A percentile compares a stretch with the other conserved stretches of the same genome.
These are phyloP conservation scores for Stegodyphus mimosarum DNA, from an alignment of 1,140 invertebrate species.

Conservation along the genomic window DNA sequence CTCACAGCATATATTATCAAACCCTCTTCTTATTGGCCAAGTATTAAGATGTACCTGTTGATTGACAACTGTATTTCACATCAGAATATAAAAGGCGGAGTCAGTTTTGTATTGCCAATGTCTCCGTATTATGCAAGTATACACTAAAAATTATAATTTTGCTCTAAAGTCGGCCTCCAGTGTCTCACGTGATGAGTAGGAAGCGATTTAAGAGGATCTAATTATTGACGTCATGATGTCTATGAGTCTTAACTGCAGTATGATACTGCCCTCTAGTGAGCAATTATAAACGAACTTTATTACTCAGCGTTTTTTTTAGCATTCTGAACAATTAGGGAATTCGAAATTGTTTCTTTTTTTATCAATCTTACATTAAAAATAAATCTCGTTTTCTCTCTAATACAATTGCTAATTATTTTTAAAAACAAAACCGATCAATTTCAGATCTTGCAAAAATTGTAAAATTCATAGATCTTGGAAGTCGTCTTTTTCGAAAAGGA, in stretches of 20 bases:
- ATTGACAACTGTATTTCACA: slow-evolving; percentile 5
- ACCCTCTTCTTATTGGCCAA: slow-evolving; percentile 3
- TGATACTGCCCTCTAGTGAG: slow-evolving; percentile 59
- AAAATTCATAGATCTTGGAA: too few relatives aligned
- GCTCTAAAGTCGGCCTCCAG: background rate
- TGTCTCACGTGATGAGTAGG: slow-evolving; percentile 26
- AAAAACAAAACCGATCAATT: too few relatives aligned
- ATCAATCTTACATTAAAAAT: too few relatives aligned
- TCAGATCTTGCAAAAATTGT: too few relatives aligned
- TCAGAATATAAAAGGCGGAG: background rate
- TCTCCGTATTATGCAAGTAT: slow-evolving; percentile 15
- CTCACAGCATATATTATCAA: slow-evolving; percentile 36
- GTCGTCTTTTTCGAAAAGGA: too few relatives aligned
- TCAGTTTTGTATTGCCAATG: background rate
- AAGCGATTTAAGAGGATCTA: slow-evolving; percentile 38
- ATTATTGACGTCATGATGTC: slow-evolving; percentile 33
- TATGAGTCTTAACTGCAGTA: slow-evolving; percentile 14
- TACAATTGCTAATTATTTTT: too few relatives aligned
- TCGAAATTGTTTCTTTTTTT: too few relatives aligned
- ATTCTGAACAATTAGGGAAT: background rate
- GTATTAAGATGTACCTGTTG: slow-evolving; percentile 34
- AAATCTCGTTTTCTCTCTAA: too few relatives aligned
- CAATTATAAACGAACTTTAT: background rate
- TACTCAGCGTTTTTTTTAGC: background rate
- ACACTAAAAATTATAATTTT: slow-evolving; percentile 38